Evolutionary conservation across 2,797 vertebrate genomes (phyloP).

Genomic region (Chelon labrosus): DNA sequence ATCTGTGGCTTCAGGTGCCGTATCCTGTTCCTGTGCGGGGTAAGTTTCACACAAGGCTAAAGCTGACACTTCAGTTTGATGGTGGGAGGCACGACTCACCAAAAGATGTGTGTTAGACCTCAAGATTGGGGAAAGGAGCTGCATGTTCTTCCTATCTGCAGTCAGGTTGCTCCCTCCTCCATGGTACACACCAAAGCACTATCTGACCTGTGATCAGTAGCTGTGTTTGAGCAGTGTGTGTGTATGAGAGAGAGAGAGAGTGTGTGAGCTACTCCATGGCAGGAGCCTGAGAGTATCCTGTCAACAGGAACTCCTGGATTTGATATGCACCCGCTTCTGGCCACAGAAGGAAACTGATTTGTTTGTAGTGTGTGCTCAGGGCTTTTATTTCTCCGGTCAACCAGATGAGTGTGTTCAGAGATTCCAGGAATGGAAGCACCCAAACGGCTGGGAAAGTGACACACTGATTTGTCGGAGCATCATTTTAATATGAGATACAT

Average conservation of each 20-base stretch:
- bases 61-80: slow-evolving; percentile 65
- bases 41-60: slow-evolving; percentile 39
- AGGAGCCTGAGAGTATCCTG: slow-evolving; percentile 74
- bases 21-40: slow-evolving; percentile 81
- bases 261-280: slow-evolving; percentile 64
- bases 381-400: slow-evolving; percentile 48
- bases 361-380: slow-evolving; percentile 50
- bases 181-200: slow-evolving; percentile 14
- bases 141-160: neutral
- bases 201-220: slow-evolving; percentile 45
- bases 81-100: slow-evolving; percentile 4
- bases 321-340: slow-evolving; percentile 71
- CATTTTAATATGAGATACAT: too few species aligned
- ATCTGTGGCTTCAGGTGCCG: slow-evolving; percentile 81
- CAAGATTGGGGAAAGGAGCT: neutral
- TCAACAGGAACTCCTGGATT: slow-evolving; percentile 86
- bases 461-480: too few species aligned
- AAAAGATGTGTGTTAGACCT: slow-evolving; percentile 19
- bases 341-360: slow-evolving; percentile 76
- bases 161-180: slow-evolving; percentile 5
- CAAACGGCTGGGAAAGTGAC: neutral
- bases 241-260: slow-evolving; percentile 38
- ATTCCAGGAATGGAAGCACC: slow-evolving; percentile 33
- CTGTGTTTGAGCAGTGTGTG: slow-evolving; percentile 11
- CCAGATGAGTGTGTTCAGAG: slow-evolving; percentile 37